Base-by-base conservation (phyloP, 1,140 invertebrate species). In the Panagrolaimus sp. region DNA sequence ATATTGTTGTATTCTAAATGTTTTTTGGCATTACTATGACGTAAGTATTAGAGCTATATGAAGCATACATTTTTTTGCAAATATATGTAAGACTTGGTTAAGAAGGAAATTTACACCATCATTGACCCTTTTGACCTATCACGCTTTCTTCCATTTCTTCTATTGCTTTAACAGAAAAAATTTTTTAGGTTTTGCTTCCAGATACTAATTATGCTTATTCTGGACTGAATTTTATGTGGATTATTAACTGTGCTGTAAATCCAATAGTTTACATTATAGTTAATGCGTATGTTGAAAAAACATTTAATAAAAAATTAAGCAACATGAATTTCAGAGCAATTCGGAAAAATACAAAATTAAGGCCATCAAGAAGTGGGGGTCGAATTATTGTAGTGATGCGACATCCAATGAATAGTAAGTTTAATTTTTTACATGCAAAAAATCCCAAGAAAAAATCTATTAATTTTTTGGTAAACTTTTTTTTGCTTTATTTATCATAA, bases 201-300 rank as follows among this genome's bases (percentile, higher is more conserved):
- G 65, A 72, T 45, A 72, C 72, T 11, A 43, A 71, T 13, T 69
- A 72, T 25, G 69, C 69, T 11, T 78, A 74, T 43, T 67, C 66
- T 11, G 69, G 57, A 3, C 53, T 78, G 14, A 78, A 78, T 42
- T 76, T 78, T 11, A 78, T 78, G 77, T 79, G 76, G 76, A 78
- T 79, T 61, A 57, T 66, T 5, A 78, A 78, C 63, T 66, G 77
- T 45, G 73, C 66, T 65, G 69, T 78, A 11, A 75, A 78, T 67
- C 76, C 76, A 11, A 46, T 78, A 13, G 69, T 79, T 46, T 78
- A 77, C 46, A 77, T 78, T 20, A 67, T 74, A 31, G 68, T 76
- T 13, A 78, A 78, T 63, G 65, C 62, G 76, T 78, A 65, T 53
- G 73, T 63, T n/a, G 63, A 48, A 13, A n/a, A 42, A 67, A n/a